A percentile compares a stretch with the other conserved stretches of the same genome.
Conservation (phyloP, 2,113 vertebrate genomes). For the Variabilichromis moorii region DNA sequence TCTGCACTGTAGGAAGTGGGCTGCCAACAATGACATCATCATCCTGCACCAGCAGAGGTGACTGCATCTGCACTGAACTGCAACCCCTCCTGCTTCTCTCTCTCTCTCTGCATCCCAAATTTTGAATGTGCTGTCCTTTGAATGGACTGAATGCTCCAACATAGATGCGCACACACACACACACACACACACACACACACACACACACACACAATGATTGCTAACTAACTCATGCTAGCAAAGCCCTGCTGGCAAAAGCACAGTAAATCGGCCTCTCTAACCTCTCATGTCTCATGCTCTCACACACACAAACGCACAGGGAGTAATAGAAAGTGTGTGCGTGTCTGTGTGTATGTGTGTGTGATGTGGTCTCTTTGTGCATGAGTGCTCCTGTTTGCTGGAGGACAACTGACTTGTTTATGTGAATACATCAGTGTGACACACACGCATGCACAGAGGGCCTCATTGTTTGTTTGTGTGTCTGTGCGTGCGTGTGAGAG, state of each 20-base stretch:
- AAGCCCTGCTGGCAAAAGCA: conserved; percentile 34
- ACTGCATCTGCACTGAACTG: conserved; percentile 25
- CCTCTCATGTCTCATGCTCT: conserved; percentile 18
- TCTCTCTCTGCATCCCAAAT: neutral
- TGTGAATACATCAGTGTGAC: conserved; percentile 48
- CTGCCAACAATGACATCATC: conserved; percentile 56
- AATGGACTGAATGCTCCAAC: neutral
- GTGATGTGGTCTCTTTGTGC: conserved; percentile 45
- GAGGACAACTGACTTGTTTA: conserved; percentile 62
- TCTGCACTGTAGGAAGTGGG: neutral
- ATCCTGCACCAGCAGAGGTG: conserved; percentile 45
- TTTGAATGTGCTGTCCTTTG: conserved; percentile 5
- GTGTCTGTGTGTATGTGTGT: neutral
- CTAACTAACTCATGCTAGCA: neutral
- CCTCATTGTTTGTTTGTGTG: conserved; percentile 1
- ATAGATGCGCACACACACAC: neutral
- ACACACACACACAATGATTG: neutral
- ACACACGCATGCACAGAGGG: conserved; percentile 3
- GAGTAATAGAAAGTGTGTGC: neutral
- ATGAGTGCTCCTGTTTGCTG: conserved; percentile 55
- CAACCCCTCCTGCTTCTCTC: neutral
- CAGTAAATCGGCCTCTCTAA: conserved; percentile 37
- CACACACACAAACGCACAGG: neutral
- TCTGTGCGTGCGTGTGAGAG: neutral
- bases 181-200: accelerated